Percentiles rank a stretch among this genome's conserved stretches.
Evolutionary conservation across 2,888 invertebrate genomes (phyloP).

Genomic region (Microdon myrmicae): DNA sequence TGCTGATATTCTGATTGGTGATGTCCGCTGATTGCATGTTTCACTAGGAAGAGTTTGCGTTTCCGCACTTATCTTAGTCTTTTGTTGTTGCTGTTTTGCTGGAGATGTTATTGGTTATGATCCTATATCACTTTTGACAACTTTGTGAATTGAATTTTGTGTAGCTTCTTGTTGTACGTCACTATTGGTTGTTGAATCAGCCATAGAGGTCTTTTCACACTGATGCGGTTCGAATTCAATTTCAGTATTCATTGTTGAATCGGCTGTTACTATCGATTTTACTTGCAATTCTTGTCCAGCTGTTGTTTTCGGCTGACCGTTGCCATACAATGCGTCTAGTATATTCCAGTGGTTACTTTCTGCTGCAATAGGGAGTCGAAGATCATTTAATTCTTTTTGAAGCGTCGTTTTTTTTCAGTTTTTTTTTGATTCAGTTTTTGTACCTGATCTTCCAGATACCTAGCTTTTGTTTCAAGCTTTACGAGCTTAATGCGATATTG

Average conservation of each 20-base stretch:
- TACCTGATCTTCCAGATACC: constrained; percentile 60
- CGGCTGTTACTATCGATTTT: too few relatives aligned
- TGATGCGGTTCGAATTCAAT: too few relatives aligned
- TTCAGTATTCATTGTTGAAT: too few relatives aligned
- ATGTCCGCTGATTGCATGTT: constrained; percentile 31
- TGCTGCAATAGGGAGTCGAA: constrained; percentile 58
- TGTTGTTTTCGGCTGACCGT: background rate
- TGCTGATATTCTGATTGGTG: constrained; percentile 17
- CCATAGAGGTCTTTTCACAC: too few relatives aligned
- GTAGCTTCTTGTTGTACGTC: constrained; percentile 48
- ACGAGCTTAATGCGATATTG: too few relatives aligned
- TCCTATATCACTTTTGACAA: constrained; percentile 60
- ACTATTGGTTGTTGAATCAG: constrained; percentile 59
- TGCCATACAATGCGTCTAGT: constrained; percentile 61
- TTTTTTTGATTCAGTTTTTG: constrained; percentile 56
- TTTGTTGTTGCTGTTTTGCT: constrained; percentile 9
- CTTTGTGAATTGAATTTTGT: constrained; percentile 55
- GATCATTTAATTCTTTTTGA: constrained; percentile 58
- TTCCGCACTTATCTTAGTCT: constrained; percentile 2
- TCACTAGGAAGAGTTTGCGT: constrained; percentile 15
- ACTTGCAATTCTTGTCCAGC: constrained; percentile 39
- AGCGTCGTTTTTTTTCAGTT: too few relatives aligned
- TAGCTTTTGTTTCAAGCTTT: constrained; percentile 62
- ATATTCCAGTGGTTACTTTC: constrained; percentile 65
- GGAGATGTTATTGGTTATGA: constrained; percentile 62